Evolutionary conservation across 2,113 vertebrate genomes (phyloP), one percentile per base, ranked within the genome.

Genomic region (Tupaia tana): DNA sequence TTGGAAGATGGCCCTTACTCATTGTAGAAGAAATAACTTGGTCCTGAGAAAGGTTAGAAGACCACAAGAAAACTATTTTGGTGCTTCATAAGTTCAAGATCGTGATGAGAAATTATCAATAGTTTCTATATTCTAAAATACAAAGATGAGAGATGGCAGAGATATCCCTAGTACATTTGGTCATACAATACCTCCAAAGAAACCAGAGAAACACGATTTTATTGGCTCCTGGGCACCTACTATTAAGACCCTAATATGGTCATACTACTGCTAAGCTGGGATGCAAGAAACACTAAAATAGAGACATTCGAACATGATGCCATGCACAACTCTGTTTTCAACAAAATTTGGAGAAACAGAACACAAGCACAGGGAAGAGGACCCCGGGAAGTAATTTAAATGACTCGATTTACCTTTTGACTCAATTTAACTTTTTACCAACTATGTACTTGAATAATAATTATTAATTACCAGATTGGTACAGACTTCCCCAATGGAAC

Each of bases 91-190:
- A 84, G 25, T 58, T 92, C 56, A 89, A 85, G 52, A 86, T 6
- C 75, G 27, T 64, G 31, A 77, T 77, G 29, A 78, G 18, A 93
- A 79, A 86, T 64, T n/a, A 43, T 43, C 43, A 43, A 43, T 43
- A 95, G 91, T 25, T 63, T 25, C 75, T 71, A 73, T 61, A 27
- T 89, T 71, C 66, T 82, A 86, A 96, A 91, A 86, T 20, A 59
- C 3, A 86, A 82, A 2, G 25, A 67, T 7, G 1, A 9, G 12
- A 64, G 27, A 85, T 18, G 27, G 18, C 25, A 86, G 81, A 13
- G 13, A 80, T 56, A 91, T 85, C 27, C 19, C 66, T 79, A 73
- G 16, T 77, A 77, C 31, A 29, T 16, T 0, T 11, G 8, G 27
- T 34, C 58, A 84, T 24, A 61, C 6, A 85, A 56, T 58, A 61